Base-by-base conservation (phyloP, 2,797 vertebrate species). In the Sandelia bainsii region DNA sequence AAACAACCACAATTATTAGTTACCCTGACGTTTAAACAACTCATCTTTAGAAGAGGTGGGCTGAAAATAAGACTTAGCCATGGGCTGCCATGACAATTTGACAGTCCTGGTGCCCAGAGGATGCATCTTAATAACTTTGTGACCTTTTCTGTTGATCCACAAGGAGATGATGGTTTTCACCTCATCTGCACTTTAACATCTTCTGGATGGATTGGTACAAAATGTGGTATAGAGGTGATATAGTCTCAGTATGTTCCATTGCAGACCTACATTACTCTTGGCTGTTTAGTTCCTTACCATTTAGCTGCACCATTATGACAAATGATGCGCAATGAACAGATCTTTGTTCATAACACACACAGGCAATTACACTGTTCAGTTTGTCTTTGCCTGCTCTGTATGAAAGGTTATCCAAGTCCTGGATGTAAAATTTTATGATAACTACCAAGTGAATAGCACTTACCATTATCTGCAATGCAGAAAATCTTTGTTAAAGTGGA, bases 391-490 rank as follows among this genome's bases (percentile, higher is more conserved):
- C 6, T 32, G 29, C 5, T 32, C 29, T 32, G 29, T 32, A 32
- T 32, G 6, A 32, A 32, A 32, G 29, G 29, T 8, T 32, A 32
- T 32, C 8, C 8, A 32, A 32, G 29, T 32, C 29, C 29, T 32
- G 29, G 29, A 32, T 32, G 29, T 8, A 29, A 49, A 20, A 54
- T 29, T 19, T 40, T 25, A 27, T 42, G 22, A 64, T 45, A 50
- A 16, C 25, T 59, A 34, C 53, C 45, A 39, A 62, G 17, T 56
- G 23, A 54, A 50, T 53, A 46, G 62, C 22, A 17, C 22, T 50
- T 49, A 40, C 23, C 50, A 64, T 62, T 45, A 60, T 64, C 67
- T 53, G 42, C 25, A 68, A 50, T 53, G 49, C 53, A 79, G 53
- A 69, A 45, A 44, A 45, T 54, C 46, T 12, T 34, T 68, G 45